A percentile compares a stretch with the other conserved stretches of the same genome.
Conservation (phyloP, 2,797 vertebrate species). For the Choloepus didactylus region DNA sequence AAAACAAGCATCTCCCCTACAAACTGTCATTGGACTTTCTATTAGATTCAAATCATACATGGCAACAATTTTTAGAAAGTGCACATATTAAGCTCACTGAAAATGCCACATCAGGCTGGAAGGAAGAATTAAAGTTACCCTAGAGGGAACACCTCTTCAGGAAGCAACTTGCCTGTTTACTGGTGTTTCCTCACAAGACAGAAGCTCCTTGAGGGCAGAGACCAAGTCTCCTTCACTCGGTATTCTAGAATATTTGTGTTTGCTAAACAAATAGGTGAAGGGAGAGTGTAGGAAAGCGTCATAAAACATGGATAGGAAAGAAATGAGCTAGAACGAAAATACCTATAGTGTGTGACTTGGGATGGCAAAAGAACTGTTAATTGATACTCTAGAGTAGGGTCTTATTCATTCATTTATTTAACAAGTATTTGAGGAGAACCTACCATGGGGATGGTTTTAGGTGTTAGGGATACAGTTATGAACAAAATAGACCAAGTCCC, state of each 20-base stretch:
- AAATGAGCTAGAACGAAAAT: not conserved
- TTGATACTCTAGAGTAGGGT: not conserved
- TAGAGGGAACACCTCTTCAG: not conserved
- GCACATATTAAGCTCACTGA: not conserved
- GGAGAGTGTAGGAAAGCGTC: not conserved
- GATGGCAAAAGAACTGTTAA: not conserved
- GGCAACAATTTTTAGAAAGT: constrained; percentile 46
- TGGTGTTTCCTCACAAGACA: not conserved
- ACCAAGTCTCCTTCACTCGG: not conserved
- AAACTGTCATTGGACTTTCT: constrained; percentile 63
- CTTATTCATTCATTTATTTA: not conserved
- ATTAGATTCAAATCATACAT: constrained; percentile 55
- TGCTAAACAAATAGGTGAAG: not conserved
- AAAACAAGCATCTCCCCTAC: constrained; percentile 72
- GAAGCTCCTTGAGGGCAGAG: constrained; percentile 19
- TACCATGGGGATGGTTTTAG: not conserved
- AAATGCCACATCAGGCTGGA: not conserved
- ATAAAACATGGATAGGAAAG: not conserved
- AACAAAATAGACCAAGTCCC: not conserved
- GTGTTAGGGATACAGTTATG: not conserved
- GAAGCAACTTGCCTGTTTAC: not conserved
- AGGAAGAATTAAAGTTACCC: not conserved
- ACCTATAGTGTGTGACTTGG: not conserved
- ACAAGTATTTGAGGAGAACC: not conserved
- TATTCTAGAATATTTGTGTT: not conserved